Evolutionary conservation across 2,113 vertebrate species (phyloP).

Genomic region (Poicephalus meyeri): DNA sequence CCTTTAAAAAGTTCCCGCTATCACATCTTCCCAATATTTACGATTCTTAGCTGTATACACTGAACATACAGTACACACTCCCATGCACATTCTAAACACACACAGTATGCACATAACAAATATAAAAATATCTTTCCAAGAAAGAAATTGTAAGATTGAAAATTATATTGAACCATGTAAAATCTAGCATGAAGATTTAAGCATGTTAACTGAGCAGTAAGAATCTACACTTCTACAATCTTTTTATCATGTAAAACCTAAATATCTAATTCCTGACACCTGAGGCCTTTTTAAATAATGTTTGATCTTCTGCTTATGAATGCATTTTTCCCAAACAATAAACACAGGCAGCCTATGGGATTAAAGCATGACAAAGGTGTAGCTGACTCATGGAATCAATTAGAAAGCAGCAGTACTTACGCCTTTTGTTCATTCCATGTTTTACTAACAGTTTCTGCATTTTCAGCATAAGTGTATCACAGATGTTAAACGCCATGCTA

Average conservation of each 20-base stretch:
- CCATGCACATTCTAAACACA: neutral
- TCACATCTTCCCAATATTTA: neutral
- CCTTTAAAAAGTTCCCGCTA: slow-evolving; percentile 12
- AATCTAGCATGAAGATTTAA: neutral
- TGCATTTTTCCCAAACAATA: slow-evolving; percentile 65
- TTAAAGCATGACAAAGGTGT: slow-evolving; percentile 71
- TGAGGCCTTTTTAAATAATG: slow-evolving; percentile 47
- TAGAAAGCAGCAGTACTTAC: slow-evolving; percentile 67
- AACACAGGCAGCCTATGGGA: slow-evolving; percentile 70
- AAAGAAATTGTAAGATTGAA: neutral
- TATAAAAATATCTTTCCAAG: neutral
- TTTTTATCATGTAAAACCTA: neutral
- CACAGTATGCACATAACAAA: neutral
- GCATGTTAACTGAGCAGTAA: neutral
- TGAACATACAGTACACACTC: neutral
- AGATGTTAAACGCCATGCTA: slow-evolving; percentile 36
- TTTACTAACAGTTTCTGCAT: slow-evolving; percentile 51
- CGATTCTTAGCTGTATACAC: accelerated
- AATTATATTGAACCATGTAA: neutral
- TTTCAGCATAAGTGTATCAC: slow-evolving; percentile 33
- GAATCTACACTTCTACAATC: neutral
- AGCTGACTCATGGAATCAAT: slow-evolving; percentile 80
- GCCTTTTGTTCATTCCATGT: slow-evolving; percentile 45
- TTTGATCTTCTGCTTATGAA: slow-evolving; percentile 57
- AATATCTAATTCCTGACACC: slow-evolving; percentile 24